Percentiles rank a stretch among this genome's conserved stretches.
phyloP scores from a whole-genome alignment of 2,113 vertebrate genomes.

The Rhizomys pruinosus region DNA sequence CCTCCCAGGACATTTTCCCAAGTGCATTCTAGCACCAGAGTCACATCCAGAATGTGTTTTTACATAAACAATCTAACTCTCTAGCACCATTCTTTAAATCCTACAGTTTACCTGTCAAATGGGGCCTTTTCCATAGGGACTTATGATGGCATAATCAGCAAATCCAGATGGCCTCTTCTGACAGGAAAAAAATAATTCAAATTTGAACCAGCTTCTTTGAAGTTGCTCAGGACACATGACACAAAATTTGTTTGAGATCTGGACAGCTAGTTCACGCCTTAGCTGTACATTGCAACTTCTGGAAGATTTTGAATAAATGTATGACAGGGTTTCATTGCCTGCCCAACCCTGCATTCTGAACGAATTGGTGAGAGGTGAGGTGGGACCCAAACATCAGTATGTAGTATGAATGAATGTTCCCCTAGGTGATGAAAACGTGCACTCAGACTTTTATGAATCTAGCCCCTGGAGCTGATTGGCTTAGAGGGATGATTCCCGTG shows the following conservation, averaged over 20 bases:
- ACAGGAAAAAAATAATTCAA: neutral
- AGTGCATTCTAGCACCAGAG: too few species aligned
- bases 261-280: neutral
- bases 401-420: neutral
- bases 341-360: neutral
- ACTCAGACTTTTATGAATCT: neutral
- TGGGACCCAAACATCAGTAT: neutral
- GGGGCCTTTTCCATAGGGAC: neutral
- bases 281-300: neutral
- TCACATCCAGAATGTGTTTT: too few species aligned
- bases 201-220: neutral
- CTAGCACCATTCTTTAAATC: neutral
- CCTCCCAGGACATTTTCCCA: neutral
- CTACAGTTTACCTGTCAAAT: neutral
- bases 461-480: neutral
- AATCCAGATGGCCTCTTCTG: neutral
- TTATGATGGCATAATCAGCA: neutral
- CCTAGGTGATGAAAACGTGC: neutral
- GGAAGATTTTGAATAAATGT: neutral
- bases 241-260: neutral
- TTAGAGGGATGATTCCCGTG: neutral
- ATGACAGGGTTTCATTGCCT: neutral
- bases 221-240: neutral
- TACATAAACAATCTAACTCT: neutral
- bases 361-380: neutral